Conservation (phyloP, 92 coral and sea anemone species). For the Palythoa caribaeorum region DNA sequence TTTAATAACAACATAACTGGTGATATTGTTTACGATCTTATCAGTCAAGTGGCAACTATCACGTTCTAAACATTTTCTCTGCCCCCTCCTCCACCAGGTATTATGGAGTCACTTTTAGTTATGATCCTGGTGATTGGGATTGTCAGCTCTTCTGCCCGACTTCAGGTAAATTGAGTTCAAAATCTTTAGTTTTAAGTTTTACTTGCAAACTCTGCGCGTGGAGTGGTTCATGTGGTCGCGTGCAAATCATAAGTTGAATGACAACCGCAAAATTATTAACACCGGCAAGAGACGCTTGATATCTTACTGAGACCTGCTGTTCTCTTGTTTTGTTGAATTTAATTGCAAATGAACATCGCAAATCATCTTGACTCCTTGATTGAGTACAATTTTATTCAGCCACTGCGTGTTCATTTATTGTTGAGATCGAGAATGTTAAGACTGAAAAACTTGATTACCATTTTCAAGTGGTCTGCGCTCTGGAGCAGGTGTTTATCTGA, state of each 20-base stretch:
- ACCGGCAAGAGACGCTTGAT: not conserved
- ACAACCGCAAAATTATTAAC: not conserved
- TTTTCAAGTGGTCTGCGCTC: not conserved
- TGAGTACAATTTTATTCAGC: not conserved
- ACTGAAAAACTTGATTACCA: not conserved
- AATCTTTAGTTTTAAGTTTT: not conserved
- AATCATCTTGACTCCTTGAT: conserved; percentile 4
- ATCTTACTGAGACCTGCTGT: conserved; percentile 8
- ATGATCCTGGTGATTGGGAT: conserved; percentile 15
- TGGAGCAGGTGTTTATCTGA: not conserved
- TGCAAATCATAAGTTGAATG: not conserved
- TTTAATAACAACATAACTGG: conserved; percentile 12
- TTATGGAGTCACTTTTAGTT: not conserved
- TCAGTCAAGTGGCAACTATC: not conserved
- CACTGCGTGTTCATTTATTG: not conserved
- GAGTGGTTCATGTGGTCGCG: not conserved
- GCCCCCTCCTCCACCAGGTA: not conserved
- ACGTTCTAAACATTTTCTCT: not conserved
- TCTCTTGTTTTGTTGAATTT: conserved; percentile 23
- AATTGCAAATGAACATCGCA: not conserved
- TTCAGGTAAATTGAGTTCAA: conserved; percentile 23
- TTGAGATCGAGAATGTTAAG: not conserved
- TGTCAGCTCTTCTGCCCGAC: not conserved
- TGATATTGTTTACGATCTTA: not conserved
- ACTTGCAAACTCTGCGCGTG: not conserved